A percentile compares a stretch with the other conserved stretches of the same genome.
These are phyloP conservation scores for Heliconius congener DNA, from an alignment of 1,140 invertebrate species.

Conservation along the genomic window DNA sequence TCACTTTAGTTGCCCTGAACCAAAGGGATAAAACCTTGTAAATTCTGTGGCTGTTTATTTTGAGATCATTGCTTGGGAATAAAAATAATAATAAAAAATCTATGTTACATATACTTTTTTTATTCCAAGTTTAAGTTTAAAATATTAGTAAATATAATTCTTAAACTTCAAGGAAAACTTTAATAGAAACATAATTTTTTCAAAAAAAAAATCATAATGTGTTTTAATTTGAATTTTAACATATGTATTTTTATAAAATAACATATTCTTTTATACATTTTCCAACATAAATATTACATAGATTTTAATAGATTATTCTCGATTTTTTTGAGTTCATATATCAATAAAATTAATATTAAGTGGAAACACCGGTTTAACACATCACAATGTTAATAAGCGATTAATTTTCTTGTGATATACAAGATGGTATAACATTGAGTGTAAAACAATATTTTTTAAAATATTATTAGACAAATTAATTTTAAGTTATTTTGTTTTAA, in stretches of 20 bases:
- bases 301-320: not conserved
- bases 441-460: not conserved
- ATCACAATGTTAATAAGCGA: not conserved
- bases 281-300: not conserved
- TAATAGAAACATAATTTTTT: not conserved
- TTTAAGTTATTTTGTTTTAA: not conserved
- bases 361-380: not conserved
- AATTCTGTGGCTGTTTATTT: not conserved
- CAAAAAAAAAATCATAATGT: not conserved
- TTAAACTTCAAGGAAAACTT: not conserved
- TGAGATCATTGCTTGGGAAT: not conserved
- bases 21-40: constrained; percentile 20
- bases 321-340: not conserved
- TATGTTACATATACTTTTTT: not conserved
- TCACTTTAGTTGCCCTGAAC: constrained; percentile 20
- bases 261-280: not conserved
- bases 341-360: constrained; percentile 2
- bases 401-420: constrained; percentile 16
- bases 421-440: not conserved
- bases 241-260: not conserved
- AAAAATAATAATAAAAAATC: not conserved
- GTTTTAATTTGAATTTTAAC: not conserved
- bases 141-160: not conserved
- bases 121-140: not conserved
- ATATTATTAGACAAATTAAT: not conserved